Evolutionary conservation across 2,113 vertebrate species (phyloP).

Genomic region (Halichoerus grypus): DNA sequence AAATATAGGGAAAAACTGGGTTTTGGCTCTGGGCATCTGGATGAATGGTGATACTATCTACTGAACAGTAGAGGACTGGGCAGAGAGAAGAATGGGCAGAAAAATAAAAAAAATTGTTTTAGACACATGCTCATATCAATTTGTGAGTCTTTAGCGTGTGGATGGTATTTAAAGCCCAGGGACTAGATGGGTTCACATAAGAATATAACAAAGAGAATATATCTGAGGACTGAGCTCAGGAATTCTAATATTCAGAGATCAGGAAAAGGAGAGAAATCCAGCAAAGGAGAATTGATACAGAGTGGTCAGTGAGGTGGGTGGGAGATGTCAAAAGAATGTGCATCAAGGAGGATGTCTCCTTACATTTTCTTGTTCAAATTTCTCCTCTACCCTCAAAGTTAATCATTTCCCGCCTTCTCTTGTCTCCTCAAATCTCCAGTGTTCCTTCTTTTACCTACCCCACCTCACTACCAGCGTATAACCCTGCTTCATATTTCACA

Average conservation of each 20-base stretch:
- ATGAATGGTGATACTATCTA: neutral
- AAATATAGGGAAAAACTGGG: neutral
- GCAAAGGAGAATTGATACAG: neutral
- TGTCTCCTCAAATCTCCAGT: neutral
- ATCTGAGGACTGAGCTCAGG: neutral
- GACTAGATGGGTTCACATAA: neutral
- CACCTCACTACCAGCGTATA: neutral
- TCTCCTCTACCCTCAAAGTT: neutral
- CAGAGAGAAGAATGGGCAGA: neutral
- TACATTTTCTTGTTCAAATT: neutral
- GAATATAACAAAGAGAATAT: neutral
- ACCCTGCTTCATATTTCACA: neutral
- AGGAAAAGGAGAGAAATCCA: neutral
- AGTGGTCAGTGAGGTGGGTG: neutral
- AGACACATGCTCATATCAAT: neutral
- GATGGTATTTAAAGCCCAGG: neutral
- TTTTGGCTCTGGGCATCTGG: neutral
- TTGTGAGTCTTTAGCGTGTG: neutral
- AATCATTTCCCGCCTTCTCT: neutral
- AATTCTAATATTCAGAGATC: neutral
- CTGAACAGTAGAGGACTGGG: neutral
- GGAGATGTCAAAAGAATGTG: neutral
- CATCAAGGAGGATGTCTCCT: neutral
- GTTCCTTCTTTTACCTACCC: neutral
- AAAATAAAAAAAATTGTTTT: neutral